These are phyloP conservation scores for Girardinus metallicus DNA, from an alignment of 2,797 vertebrate genomes.

Conservation along the genomic window DNA sequence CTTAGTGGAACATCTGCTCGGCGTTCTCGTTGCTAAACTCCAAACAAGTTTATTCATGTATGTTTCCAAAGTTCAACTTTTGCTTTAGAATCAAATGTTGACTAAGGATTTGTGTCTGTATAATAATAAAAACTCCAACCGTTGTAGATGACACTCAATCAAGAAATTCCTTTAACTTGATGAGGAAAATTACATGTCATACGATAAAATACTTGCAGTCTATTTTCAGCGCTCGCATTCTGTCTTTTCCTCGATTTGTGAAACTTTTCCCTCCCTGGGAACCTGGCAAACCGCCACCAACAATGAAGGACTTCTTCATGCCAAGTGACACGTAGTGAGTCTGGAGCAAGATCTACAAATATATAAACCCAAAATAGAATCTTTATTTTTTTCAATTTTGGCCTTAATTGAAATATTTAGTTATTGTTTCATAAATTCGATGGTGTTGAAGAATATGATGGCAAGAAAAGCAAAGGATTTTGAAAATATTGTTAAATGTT, in stretches of 20 bases:
- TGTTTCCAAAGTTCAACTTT: slow-evolving; percentile 20
- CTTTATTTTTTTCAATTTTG: neutral
- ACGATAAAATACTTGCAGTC: neutral
- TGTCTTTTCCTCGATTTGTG: neutral
- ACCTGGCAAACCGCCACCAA: neutral
- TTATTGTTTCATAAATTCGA: neutral
- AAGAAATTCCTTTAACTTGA: neutral
- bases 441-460: neutral
- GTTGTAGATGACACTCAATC: neutral
- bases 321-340: no score
- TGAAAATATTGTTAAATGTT: neutral
- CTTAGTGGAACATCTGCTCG: neutral
- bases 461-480: neutral
- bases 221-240: neutral
- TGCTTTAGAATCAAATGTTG: slow-evolving; percentile 20
- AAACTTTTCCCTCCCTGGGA: neutral
- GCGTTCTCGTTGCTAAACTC: neutral
- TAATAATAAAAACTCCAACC: neutral
- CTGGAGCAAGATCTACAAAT: neutral
- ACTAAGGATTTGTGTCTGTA: neutral
- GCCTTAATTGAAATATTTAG: neutral
- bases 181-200: neutral
- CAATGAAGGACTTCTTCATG: neutral
- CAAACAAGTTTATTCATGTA: neutral
- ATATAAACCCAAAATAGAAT: neutral